Conservation (phyloP, 2,113 vertebrate genomes). For the Copsychus sechellarum region DNA sequence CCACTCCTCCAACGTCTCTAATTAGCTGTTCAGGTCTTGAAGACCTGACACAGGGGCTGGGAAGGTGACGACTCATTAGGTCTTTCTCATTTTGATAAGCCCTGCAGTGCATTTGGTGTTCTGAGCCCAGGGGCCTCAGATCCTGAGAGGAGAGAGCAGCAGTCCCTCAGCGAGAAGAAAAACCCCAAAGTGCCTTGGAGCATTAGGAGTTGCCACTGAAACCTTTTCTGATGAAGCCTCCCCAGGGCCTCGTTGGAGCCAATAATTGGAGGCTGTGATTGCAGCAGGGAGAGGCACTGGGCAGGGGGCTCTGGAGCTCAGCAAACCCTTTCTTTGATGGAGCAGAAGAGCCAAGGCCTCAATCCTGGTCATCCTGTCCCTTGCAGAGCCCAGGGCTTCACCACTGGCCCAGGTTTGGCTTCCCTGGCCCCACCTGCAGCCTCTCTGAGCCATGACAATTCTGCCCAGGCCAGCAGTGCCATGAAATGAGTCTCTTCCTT, state of each 20-base stretch:
- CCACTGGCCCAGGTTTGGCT: neutral
- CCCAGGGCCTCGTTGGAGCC: no score
- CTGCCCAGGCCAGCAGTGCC: neutral
- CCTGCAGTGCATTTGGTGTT: neutral
- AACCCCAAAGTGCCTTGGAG: neutral
- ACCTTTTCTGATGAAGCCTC: no score
- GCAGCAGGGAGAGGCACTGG: neutral
- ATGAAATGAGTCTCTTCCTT: neutral
- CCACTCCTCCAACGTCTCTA: rapidly evolving
- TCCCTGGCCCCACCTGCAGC: neutral
- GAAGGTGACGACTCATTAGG: neutral
- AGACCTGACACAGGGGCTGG: no score
- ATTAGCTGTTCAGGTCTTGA: neutral
- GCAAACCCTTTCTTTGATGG: neutral
- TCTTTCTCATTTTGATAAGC: neutral
- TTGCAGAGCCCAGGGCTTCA: neutral
- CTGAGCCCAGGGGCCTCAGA: neutral
- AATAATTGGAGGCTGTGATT: neutral
- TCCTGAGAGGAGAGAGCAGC: neutral
- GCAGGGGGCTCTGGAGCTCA: neutral
- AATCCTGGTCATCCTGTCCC: neutral
- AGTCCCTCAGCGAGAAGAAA: neutral
- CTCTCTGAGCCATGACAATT: neutral
- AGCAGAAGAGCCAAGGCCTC: neutral
- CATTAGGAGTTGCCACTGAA: neutral